Evolutionary conservation across 2,888 invertebrate genomes (phyloP).

Genomic region (Drosophila subquinaria): DNA sequence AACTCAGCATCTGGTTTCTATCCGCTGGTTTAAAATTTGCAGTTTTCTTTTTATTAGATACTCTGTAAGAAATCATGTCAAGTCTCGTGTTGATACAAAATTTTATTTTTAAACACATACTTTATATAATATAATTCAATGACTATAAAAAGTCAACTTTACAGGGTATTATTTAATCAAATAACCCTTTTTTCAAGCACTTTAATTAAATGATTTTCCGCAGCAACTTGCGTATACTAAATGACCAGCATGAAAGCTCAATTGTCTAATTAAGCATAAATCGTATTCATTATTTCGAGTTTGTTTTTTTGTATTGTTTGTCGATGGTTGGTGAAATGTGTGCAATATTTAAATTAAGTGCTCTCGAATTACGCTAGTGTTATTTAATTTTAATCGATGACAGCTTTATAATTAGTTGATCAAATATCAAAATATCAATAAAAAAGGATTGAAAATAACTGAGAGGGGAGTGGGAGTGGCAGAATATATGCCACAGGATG

Average conservation of each 20-base stretch:
- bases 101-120: too few species aligned
- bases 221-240: conserved; percentile 26
- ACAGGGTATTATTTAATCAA: background rate
- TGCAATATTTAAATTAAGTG: conserved; percentile 1
- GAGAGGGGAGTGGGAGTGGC: background rate
- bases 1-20: conserved; percentile 11
- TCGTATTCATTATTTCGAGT: conserved; percentile 37
- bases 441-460: background rate
- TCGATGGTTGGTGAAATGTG: conserved; percentile 1
- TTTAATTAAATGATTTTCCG: conserved; percentile 12
- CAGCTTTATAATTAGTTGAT: conserved; percentile 20
- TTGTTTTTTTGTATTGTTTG: background rate
- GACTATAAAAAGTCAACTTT: background rate
- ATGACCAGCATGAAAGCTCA: conserved; percentile 13
- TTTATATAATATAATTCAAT: background rate
- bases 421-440: conserved; percentile 50
- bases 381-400: background rate
- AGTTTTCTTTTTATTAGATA: background rate
- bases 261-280: conserved; percentile 43
- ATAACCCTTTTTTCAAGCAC: background rate
- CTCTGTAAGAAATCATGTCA: background rate
- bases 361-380: background rate
- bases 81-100: background rate
- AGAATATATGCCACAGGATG: conserved; percentile 43
- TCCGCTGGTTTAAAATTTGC: background rate